phyloP scores from a whole-genome alignment of 2,113 vertebrate genomes.

The Coryphaenoides rupestris region DNA sequence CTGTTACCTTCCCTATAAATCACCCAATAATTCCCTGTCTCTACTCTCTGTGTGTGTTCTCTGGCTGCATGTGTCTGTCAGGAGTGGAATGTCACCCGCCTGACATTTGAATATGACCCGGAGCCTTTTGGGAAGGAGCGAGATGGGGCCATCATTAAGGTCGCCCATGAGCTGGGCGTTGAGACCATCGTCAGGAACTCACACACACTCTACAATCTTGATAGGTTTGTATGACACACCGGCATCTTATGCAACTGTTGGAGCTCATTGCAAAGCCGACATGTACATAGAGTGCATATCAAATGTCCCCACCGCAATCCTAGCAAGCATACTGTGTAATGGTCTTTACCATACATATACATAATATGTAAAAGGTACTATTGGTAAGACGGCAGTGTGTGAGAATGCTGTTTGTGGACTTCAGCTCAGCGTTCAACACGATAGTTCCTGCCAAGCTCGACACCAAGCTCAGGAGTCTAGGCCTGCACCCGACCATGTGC shows the following conservation, averaged over 20 bases:
- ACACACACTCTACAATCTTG: slow-evolving; percentile 92
- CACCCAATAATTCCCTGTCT: not conserved
- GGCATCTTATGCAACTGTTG: not conserved
- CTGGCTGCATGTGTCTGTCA: slow-evolving; percentile 41
- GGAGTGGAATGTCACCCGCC: slow-evolving; percentile 92
- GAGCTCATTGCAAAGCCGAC: not conserved
- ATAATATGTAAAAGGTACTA: too few relatives aligned
- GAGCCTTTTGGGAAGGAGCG: slow-evolving; percentile 95
- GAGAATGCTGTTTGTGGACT: too few relatives aligned
- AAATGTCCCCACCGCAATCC: not conserved
- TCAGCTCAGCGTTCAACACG: too few relatives aligned
- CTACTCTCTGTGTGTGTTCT: not conserved
- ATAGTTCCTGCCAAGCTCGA: too few relatives aligned
- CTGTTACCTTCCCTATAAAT: too few relatives aligned
- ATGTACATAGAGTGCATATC: not conserved
- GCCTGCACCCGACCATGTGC: too few relatives aligned
- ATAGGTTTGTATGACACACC: slow-evolving; percentile 73
- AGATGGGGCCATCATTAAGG: slow-evolving; percentile 90
- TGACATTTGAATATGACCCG: slow-evolving; percentile 93
- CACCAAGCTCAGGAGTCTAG: too few relatives aligned
- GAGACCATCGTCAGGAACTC: slow-evolving; percentile 88
- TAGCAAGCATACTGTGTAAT: too few relatives aligned
- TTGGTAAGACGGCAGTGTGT: too few relatives aligned
- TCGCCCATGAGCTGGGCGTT: slow-evolving; percentile 92
- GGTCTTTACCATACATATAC: too few relatives aligned